Evolutionary conservation across 2,888 invertebrate species (phyloP).

Genomic region (Criorhina ranunculi): DNA sequence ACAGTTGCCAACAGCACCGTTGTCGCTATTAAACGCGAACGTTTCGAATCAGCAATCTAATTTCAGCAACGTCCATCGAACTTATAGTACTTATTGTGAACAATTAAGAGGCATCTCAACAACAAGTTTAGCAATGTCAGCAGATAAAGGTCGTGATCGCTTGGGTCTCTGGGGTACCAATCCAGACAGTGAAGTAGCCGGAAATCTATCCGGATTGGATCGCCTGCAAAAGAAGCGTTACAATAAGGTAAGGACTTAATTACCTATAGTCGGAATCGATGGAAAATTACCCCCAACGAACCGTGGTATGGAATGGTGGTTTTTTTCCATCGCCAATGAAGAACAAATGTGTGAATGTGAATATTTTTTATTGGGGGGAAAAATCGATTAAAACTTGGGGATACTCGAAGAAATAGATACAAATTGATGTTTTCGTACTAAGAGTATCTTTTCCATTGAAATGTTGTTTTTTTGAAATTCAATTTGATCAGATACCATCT

Average conservation of each 20-base stretch:
- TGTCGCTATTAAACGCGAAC: constrained; percentile 34
- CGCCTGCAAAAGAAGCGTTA: constrained; percentile 81
- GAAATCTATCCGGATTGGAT: constrained; percentile 81
- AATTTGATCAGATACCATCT: no score
- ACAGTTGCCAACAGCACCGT: constrained; percentile 77
- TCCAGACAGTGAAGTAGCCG: constrained; percentile 82
- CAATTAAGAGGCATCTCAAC: constrained; percentile 56
- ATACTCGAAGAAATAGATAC: not conserved
- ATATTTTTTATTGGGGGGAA: no score
- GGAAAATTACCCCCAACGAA: constrained; percentile 61
- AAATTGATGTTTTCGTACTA: no score
- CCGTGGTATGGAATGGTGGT: not conserved
- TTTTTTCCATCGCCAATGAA: constrained; percentile 5
- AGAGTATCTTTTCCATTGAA: no score
- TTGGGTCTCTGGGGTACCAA: constrained; percentile 81
- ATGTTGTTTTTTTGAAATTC: no score
- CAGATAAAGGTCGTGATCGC: constrained; percentile 80
- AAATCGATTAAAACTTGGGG: not conserved
- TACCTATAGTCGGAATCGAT: no score
- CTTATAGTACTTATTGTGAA: constrained; percentile 63
- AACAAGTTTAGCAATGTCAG: constrained; percentile 54
- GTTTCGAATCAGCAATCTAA: constrained; percentile 48
- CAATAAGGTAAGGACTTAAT: constrained; percentile 81
- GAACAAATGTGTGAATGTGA: not conserved
- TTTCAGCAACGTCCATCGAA: constrained; percentile 61